Percentiles rank a stretch among this genome's conserved stretches.
Evolutionary conservation across 1,140 invertebrate genomes (phyloP).

Genomic region (Hycleus cichorii): DNA sequence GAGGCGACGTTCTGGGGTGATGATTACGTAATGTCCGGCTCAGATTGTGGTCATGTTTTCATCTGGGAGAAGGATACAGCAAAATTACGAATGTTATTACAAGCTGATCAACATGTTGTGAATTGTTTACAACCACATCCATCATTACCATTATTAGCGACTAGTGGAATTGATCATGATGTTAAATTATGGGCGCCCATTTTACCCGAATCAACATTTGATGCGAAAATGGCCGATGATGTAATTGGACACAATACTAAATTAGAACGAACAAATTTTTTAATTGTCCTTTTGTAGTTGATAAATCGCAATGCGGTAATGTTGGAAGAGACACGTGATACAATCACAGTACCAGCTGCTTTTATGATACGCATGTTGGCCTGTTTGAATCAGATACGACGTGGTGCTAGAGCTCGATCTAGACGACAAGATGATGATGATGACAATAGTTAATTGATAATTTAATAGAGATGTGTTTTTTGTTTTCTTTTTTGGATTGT

Average conservation of each 20-base stretch:
- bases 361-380: conserved; percentile 84
- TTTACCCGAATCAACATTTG: conserved; percentile 52
- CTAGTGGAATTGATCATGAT: conserved; percentile 87
- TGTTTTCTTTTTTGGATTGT: no score
- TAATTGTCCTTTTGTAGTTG: conserved; percentile 51
- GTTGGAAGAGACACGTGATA: conserved; percentile 83
- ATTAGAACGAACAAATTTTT: no score
- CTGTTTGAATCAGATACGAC: conserved; percentile 66
- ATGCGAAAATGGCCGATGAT: conserved; percentile 59
- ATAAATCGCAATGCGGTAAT: conserved; percentile 75
- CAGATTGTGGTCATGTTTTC: conserved; percentile 78
- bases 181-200: conserved; percentile 79
- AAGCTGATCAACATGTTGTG: conserved; percentile 81
- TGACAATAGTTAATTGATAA: background rate
- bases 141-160: conserved; percentile 69
- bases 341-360: conserved; percentile 79
- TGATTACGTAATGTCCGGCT: conserved; percentile 75
- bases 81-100: conserved; percentile 66
- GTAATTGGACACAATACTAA: conserved; percentile 42
- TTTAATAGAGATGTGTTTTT: no score
- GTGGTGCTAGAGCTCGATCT: conserved; percentile 41
- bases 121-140: conserved; percentile 86
- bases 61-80: conserved; percentile 59
- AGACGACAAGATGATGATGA: conserved; percentile 17
- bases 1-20: conserved; percentile 85